Evolutionary conservation across 92 coral and sea anemone genomes (phyloP).

Genomic region (Actinostola sp.): DNA sequence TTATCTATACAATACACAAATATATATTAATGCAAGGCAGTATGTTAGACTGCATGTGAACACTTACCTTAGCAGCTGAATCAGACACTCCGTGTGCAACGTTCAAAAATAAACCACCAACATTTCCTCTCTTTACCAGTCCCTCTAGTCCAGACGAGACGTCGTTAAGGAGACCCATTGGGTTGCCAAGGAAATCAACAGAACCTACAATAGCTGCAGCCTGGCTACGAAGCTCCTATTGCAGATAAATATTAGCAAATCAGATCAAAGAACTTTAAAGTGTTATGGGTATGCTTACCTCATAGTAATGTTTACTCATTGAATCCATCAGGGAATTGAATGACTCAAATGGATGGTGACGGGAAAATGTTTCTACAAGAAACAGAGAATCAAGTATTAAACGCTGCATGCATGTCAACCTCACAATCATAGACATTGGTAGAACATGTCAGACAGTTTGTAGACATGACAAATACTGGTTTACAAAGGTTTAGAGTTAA

Average conservation of each 20-base stretch:
- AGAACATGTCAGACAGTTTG: no score
- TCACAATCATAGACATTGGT: no score
- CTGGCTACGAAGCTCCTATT: slow-evolving; percentile 91
- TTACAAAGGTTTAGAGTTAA: no score
- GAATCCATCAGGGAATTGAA: slow-evolving; percentile 74
- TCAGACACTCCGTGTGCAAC: slow-evolving; percentile 99
- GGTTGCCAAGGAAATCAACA: slow-evolving; percentile 95
- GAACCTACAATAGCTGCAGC: slow-evolving; percentile 93
- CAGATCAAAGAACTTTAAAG: neutral
- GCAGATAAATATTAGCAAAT: neutral
- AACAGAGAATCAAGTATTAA: neutral
- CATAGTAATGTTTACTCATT: slow-evolving; percentile 90
- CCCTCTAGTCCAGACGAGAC: slow-evolving; percentile 98
- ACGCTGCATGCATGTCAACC: no score
- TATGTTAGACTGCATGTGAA: neutral
- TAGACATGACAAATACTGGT: no score
- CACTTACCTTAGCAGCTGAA: slow-evolving; percentile 91
- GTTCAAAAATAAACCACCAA: slow-evolving; percentile 89
- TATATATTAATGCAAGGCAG: neutral
- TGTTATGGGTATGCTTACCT: slow-evolving; percentile 45
- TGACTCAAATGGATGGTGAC: slow-evolving; percentile 89
- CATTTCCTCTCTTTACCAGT: slow-evolving; percentile 92
- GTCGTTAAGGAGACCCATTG: slow-evolving; percentile 96
- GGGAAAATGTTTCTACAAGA: slow-evolving; percentile 75
- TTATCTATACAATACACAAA: slow-evolving; percentile 30